These are phyloP conservation scores for Malaclemys terrapin DNA, from an alignment of 2,113 vertebrate genomes.

Conservation along the genomic window DNA sequence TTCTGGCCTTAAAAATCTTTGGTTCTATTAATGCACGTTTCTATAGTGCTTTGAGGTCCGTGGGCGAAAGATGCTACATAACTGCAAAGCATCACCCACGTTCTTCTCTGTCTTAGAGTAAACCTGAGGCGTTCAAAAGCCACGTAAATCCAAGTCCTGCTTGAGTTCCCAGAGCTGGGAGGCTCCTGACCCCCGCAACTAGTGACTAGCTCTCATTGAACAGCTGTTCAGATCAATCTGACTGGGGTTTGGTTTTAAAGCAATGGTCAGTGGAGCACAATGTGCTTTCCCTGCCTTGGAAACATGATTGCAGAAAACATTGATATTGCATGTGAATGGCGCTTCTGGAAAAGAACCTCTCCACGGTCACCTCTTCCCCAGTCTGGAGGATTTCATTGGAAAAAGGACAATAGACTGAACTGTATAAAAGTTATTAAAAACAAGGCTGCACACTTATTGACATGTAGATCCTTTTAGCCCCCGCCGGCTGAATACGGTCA, in stretches of 20 bases:
- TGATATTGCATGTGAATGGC: conserved; percentile 55
- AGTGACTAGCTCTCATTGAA: conserved; percentile 39
- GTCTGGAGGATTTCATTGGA: conserved; percentile 1
- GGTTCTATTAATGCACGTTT: conserved; percentile 42
- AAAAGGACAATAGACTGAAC: conserved; percentile 39
- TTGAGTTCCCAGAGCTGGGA: conserved; percentile 8
- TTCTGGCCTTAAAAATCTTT: not conserved
- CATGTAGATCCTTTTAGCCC: not conserved
- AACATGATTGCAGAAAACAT: conserved; percentile 48
- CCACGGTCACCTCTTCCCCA: conserved; percentile 17
- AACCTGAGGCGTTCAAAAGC: conserved; percentile 38
- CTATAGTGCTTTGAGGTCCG: not conserved
- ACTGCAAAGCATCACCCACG: conserved; percentile 10
- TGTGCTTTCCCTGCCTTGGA: conserved; percentile 38
- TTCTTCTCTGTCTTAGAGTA: conserved; percentile 21
- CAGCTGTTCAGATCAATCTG: conserved; percentile 45
- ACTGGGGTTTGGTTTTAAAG: conserved; percentile 56
- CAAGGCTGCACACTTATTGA: not conserved
- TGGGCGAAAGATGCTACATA: not conserved
- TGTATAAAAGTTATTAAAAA: not conserved
- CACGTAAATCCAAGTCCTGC: conserved; percentile 44
- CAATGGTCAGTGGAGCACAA: conserved; percentile 48
- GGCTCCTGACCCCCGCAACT: conserved; percentile 31
- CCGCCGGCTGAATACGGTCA: not conserved
- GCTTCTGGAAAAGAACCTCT: conserved; percentile 35